Conservation (phyloP, 2,797 vertebrate species). For the Phrynocephalus guinanensis region DNA sequence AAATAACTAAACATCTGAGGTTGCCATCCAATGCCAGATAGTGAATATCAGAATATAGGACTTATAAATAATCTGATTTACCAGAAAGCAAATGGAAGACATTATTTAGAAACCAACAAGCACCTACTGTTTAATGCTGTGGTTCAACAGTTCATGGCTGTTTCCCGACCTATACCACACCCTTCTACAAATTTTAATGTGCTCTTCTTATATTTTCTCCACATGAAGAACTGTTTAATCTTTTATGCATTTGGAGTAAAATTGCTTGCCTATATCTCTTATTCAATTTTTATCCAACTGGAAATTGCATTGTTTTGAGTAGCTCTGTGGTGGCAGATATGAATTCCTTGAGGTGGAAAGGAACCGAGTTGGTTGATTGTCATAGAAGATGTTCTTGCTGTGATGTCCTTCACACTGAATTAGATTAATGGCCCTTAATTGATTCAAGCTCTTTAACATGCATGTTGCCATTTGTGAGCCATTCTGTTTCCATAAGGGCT, state of each 20-base stretch:
- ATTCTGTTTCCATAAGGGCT: conserved; percentile 12
- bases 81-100: background rate
- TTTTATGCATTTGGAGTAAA: conserved; percentile 17
- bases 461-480: conserved; percentile 17
- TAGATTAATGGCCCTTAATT: conserved; percentile 51
- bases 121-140: background rate
- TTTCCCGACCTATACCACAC: background rate
- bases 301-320: conserved; percentile 52
- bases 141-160: background rate
- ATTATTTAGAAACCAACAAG: background rate
- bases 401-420: conserved; percentile 54
- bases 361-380: conserved; percentile 30
- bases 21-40: background rate
- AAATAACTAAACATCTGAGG: background rate
- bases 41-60: background rate
- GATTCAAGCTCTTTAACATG: conserved; percentile 38
- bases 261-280: conserved; percentile 29
- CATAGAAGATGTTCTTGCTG: conserved; percentile 45
- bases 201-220: conserved; percentile 15
- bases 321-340: conserved; percentile 55
- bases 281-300: conserved; percentile 46
- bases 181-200: background rate
- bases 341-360: conserved; percentile 50
- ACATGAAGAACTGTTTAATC: conserved; percentile 19
- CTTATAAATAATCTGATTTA: background rate